Evolutionary conservation across 1,140 invertebrate genomes (phyloP), one percentile per base, ranked within the genome.

Genomic region (Ganaspis sp.): DNA sequence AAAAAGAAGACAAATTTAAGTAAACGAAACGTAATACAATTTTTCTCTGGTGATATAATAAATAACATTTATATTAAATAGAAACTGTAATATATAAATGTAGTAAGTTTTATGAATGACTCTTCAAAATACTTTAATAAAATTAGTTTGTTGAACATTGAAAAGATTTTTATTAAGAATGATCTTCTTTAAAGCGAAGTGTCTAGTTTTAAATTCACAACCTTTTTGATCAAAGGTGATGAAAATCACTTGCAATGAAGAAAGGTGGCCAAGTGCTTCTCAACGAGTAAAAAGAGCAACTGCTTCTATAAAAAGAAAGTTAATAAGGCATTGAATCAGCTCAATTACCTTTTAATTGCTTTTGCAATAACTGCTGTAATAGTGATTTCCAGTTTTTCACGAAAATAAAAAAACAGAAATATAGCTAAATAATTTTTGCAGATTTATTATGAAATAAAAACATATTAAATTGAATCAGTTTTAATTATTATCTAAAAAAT

Each of bases 1-100:
- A 34, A 2, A 34, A 34, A 6, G 29, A 34, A 34, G 29, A 34
- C 2, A 6, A 34, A 34, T 34, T 2, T n/a, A n/a, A n/a, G n/a
- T n/a, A 34, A 34, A 34, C 6, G 29, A 58, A 64, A 4, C 15
- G 23, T 29, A n/a, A n/a, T n/a, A n/a, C n/a, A n/a, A n/a, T 64
- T 64, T n/a, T n/a, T 11, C 12, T 15, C 23, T 17, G 15, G 58
- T 64, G 58, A 64, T 64, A 64, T 58, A n/a, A 4, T 45, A 58
- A 23, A 9, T 58, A 64, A 64, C 15, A 64, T 64, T 64, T 64
- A 34, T 12, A 64, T 64, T 12, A 34, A 64, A 64, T 17, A 49
- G 45, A 64, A 64, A 64, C 58, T 64, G 58, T 64, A 64, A 64
- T 64, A 64, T 64, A 64, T 64, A 64, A 64, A 64, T 64, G 58